Evolutionary conservation across 2,113 vertebrate species (phyloP).

Genomic region (Ceyx cyanopectus): DNA sequence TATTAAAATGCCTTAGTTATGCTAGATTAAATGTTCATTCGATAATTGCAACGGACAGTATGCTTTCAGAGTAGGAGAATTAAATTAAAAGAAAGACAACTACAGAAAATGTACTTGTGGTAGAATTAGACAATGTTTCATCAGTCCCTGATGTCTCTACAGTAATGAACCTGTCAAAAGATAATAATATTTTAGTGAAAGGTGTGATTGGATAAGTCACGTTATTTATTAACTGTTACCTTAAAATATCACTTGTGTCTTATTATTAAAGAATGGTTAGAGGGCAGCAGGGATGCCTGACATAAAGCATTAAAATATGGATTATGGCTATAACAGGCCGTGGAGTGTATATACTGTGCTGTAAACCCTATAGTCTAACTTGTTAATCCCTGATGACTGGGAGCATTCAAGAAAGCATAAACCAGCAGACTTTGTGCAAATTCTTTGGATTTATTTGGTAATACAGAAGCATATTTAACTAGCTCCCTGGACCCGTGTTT

Average conservation of each 20-base stretch:
- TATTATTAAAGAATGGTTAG: constrained; percentile 81
- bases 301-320: constrained; percentile 83
- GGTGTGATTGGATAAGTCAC: constrained; percentile 87
- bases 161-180: constrained; percentile 96
- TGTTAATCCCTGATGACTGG: neutral
- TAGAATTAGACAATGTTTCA: constrained; percentile 84
- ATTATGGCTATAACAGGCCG: constrained; percentile 66
- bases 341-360: neutral
- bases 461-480: constrained; percentile 6
- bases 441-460: neutral
- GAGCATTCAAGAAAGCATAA: neutral
- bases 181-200: constrained; percentile 88
- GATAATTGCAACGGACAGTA: constrained; percentile 88
- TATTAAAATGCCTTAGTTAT: constrained; percentile 85
- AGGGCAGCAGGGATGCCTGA: constrained; percentile 80
- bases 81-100: constrained; percentile 87
- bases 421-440: neutral
- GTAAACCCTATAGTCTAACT: constrained; percentile 19
- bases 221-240: constrained; percentile 90
- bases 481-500: neutral
- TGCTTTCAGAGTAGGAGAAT: constrained; percentile 87
- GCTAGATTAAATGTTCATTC: constrained; percentile 81
- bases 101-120: constrained; percentile 80
- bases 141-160: constrained; percentile 73
- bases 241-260: constrained; percentile 89